Conservation (phyloP, 2,797 vertebrate genomes). For the Menidia menidia region DNA sequence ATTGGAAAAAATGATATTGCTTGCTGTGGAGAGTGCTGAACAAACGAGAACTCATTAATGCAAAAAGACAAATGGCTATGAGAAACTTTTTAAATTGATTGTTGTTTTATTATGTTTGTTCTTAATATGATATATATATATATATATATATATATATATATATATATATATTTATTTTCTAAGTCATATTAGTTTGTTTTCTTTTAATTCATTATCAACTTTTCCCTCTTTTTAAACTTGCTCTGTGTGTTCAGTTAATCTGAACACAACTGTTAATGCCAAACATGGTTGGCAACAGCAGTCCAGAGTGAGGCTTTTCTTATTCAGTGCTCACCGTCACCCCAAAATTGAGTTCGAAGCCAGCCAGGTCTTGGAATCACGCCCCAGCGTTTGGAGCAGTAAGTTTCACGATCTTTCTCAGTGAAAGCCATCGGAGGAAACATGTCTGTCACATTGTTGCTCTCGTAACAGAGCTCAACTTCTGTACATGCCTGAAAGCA, state of each 20-base stretch:
- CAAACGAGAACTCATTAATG: slow-evolving; percentile 15
- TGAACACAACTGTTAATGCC: too few relatives aligned
- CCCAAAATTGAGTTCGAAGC: slow-evolving; percentile 90
- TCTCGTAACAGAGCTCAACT: slow-evolving; percentile 88
- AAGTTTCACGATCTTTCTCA: slow-evolving; percentile 73
- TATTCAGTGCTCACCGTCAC: slow-evolving; percentile 77
- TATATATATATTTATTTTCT: too few relatives aligned
- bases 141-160: too few relatives aligned
- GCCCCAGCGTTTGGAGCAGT: slow-evolving; percentile 88
- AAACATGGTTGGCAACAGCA: too few relatives aligned
- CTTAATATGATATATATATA: too few relatives aligned
- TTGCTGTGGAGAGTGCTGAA: slow-evolving; percentile 87
- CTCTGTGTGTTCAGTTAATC: too few relatives aligned
- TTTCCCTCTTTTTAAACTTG: too few relatives aligned
- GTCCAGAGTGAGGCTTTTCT: background rate
- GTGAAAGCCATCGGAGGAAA: slow-evolving; percentile 90
- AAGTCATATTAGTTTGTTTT: too few relatives aligned
- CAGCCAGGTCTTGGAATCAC: slow-evolving; percentile 85
- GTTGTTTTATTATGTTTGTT: too few relatives aligned
- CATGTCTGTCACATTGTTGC: slow-evolving; percentile 93
- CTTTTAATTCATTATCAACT: too few relatives aligned
- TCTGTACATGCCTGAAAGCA: slow-evolving; percentile 90
- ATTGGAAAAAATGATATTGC: slow-evolving; percentile 96
- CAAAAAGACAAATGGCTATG: too few relatives aligned
- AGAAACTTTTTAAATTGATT: too few relatives aligned